Evolutionary conservation across 2,888 invertebrate species (phyloP).

Genomic region (Drosophila atripex): DNA sequence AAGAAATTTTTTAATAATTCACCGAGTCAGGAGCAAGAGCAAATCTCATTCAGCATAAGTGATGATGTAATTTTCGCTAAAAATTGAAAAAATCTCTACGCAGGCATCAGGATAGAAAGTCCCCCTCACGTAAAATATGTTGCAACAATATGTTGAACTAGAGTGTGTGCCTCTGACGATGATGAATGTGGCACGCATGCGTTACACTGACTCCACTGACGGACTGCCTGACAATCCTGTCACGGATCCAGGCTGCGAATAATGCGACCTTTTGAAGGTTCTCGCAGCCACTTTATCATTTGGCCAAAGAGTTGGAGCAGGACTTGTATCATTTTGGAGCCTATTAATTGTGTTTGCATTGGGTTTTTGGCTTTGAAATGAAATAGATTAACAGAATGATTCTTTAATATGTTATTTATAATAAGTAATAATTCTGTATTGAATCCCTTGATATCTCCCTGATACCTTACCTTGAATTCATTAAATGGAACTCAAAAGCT

Average conservation of each 20-base stretch:
- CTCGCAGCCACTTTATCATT: conserved; percentile 20
- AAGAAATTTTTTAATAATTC: conserved; percentile 81
- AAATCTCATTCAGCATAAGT: conserved; percentile 77
- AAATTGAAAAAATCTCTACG: conserved; percentile 75
- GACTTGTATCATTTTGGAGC: neutral
- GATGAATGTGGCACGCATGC: conserved; percentile 78
- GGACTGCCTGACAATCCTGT: conserved; percentile 48
- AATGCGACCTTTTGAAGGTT: conserved; percentile 27
- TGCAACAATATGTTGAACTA: conserved; percentile 73
- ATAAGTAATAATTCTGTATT: too few species aligned
- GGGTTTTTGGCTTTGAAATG: too few species aligned
- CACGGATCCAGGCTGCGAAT: conserved; percentile 34
- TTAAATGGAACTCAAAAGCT: conserved; percentile 3
- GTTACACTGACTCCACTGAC: conserved; percentile 69
- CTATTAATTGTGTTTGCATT: neutral
- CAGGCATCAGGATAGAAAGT: conserved; percentile 10
- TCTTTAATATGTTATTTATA: too few species aligned
- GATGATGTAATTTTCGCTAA: conserved; percentile 77
- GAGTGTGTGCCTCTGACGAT: conserved; percentile 66
- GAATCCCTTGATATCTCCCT: too few species aligned
- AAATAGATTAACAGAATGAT: too few species aligned
- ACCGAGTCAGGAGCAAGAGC: conserved; percentile 47
- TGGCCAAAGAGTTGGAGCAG: neutral
- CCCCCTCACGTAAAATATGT: conserved; percentile 69
- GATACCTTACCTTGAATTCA: neutral